Evolutionary conservation across 2,797 vertebrate species (phyloP).

Genomic region (Hyperoplus immaculatus): DNA sequence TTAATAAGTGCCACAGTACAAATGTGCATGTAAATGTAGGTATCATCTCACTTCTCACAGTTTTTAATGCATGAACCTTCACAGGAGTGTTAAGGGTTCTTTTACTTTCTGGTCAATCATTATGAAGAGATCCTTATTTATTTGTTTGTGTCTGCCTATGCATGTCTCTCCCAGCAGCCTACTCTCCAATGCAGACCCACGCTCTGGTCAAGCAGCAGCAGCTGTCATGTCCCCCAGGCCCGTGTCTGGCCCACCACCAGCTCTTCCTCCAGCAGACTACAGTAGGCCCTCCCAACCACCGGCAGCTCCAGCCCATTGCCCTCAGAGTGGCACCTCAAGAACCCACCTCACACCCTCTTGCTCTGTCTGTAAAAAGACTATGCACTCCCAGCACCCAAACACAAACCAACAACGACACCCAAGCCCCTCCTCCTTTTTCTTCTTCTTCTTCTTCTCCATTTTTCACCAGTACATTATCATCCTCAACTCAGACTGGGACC

Average conservation of each 20-base stretch:
- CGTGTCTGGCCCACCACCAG: conserved; percentile 90
- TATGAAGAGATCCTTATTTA: not conserved
- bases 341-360: conserved; percentile 82
- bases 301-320: conserved; percentile 91
- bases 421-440: conserved; percentile 6
- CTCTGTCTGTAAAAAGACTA: conserved; percentile 84
- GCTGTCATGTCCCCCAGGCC: conserved; percentile 84
- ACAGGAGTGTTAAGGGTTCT: not conserved
- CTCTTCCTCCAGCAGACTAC: conserved; percentile 88
- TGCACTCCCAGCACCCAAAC: conserved; percentile 59
- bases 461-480: conserved; percentile 82
- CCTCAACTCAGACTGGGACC: conserved; percentile 82
- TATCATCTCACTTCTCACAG: not conserved
- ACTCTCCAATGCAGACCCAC: conserved; percentile 90
- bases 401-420: conserved; percentile 51
- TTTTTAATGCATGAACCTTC: not conserved
- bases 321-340: conserved; percentile 88
- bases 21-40: not conserved
- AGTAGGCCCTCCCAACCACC: conserved; percentile 76
- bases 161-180: conserved; percentile 78
- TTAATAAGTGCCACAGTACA: no score
- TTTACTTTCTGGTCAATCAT: not conserved
- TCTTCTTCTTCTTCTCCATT: conserved; percentile 59
- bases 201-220: conserved; percentile 91
- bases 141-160: not conserved